A percentile compares a stretch with the other conserved stretches of the same genome.
These are phyloP conservation scores for Apotomis capreana DNA, from an alignment of 2,888 invertebrate genomes.

Conservation along the genomic window DNA sequence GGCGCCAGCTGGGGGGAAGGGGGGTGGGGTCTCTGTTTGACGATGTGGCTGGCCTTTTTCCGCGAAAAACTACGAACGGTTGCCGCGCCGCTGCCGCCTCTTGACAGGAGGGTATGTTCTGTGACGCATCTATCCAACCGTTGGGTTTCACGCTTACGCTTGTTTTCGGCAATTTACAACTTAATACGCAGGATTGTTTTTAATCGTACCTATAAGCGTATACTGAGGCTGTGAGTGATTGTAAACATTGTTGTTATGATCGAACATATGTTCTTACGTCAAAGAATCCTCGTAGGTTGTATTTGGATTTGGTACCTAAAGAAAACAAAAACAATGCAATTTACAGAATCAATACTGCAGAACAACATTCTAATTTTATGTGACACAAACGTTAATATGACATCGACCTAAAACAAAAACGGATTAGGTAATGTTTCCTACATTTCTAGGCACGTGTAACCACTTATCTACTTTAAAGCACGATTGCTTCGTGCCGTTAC, in stretches of 20 bases:
- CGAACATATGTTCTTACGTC: conserved; percentile 55
- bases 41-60: conserved; percentile 78
- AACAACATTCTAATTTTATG: conserved; percentile 1
- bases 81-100: conserved; percentile 60
- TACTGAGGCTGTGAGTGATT: conserved; percentile 62
- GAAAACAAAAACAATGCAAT: conserved; percentile 2
- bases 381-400: conserved; percentile 25
- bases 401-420: conserved; percentile 16
- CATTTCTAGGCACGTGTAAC: conserved; percentile 29
- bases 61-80: conserved; percentile 77
- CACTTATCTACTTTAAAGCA: conserved; percentile 33
- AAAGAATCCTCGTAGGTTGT: conserved; percentile 18
- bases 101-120: conserved; percentile 61
- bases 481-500: conserved; percentile 32
- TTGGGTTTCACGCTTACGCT: conserved; percentile 64
- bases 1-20: conserved; percentile 52
- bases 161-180: conserved; percentile 2
- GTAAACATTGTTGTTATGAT: conserved; percentile 43
- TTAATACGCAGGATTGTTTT: conserved; percentile 12
- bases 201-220: conserved; percentile 7
- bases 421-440: conserved; percentile 23
- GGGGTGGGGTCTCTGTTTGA: conserved; percentile 52
- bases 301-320: conserved; percentile 13
- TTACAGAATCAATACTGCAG: conserved; percentile 10
- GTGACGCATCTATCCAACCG: conserved; percentile 73